Evolutionary conservation across 2,113 vertebrate species (phyloP).

Genomic region (Dunckerocampus dactyliophorus): DNA sequence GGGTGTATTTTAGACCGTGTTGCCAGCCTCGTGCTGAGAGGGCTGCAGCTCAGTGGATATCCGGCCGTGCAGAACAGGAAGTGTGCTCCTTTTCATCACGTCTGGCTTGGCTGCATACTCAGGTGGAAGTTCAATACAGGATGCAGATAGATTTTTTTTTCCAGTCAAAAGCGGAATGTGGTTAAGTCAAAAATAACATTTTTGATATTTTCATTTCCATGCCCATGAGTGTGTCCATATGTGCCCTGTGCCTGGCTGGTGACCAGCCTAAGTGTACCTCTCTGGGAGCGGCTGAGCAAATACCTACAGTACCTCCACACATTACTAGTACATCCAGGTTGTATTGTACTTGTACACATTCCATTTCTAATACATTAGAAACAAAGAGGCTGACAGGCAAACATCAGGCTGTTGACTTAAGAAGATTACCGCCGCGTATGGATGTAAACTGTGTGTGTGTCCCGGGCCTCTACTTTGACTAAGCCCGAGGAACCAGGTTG

Average conservation of each 20-base stretch:
- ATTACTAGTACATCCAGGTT: too few species aligned
- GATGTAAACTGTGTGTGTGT: background rate
- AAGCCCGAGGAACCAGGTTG: constrained; percentile 26
- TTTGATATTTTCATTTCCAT: constrained; percentile 1
- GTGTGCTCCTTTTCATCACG: constrained; percentile 2
- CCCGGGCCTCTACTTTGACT: constrained; percentile 2
- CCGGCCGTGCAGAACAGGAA: background rate
- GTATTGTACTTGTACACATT: too few species aligned
- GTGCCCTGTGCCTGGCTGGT: too few species aligned
- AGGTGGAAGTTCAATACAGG: constrained; percentile 13
- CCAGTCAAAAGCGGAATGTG: background rate
- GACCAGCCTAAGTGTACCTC: too few species aligned
- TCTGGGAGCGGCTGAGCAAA: too few species aligned
- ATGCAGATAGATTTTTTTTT: constrained; percentile 11
- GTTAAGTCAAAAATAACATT: background rate
- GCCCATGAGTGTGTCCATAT: too few species aligned
- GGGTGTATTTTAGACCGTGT: background rate
- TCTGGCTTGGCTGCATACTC: constrained; percentile 7
- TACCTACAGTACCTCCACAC: too few species aligned
- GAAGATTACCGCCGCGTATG: constrained; percentile 12
- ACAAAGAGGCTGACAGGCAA: constrained; percentile 22
- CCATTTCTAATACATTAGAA: too few species aligned
- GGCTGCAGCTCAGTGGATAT: background rate
- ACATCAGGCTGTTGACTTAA: constrained; percentile 34
- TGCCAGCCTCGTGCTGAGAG: background rate